A percentile compares a stretch with the other conserved stretches of the same genome.
phyloP scores from a whole-genome alignment of 37 sponge, comb jelly and placozoan genomes.

The Bolinopsis microptera region DNA sequence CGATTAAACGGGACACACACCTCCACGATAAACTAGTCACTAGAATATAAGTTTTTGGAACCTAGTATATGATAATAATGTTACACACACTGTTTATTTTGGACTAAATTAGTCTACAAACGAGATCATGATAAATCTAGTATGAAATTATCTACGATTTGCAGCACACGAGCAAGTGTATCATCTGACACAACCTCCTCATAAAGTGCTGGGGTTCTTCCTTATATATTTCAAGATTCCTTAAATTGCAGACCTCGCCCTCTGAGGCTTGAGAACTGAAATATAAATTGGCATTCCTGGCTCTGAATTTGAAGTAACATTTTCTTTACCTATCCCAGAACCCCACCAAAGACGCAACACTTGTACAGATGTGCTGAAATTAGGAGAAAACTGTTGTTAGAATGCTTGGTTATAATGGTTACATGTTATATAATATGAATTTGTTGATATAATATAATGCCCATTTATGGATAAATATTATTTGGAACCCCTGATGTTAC shows the following conservation, averaged over 20 bases:
- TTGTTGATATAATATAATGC: not conserved
- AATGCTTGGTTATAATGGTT: not conserved
- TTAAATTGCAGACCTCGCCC: not conserved
- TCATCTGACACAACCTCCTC: too few relatives aligned
- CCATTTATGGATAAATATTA: not conserved
- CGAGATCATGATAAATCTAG: not conserved
- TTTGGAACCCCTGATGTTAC: not conserved
- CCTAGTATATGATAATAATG: not conserved
- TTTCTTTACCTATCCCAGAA: not conserved
- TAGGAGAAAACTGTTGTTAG: slow-evolving; percentile 1
- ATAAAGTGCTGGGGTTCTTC: too few relatives aligned
- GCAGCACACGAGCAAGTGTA: slow-evolving; percentile 6
- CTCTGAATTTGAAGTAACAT: too few relatives aligned
- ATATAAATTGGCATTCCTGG: too few relatives aligned
- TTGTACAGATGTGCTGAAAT: slow-evolving; percentile 1
- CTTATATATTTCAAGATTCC: too few relatives aligned
- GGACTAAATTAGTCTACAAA: slow-evolving; percentile 30
- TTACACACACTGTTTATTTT: slow-evolving; percentile 8
- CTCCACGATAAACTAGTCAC: not conserved
- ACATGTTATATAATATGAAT: not conserved
- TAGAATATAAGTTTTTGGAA: not conserved
- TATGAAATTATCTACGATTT: slow-evolving; percentile 43
- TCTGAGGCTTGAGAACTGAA: too few relatives aligned
- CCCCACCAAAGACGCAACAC: too few relatives aligned
- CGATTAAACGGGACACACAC: not conserved